Evolutionary conservation across 1,140 invertebrate genomes (phyloP).

Genomic region (Eupristina koningsbergeri): DNA sequence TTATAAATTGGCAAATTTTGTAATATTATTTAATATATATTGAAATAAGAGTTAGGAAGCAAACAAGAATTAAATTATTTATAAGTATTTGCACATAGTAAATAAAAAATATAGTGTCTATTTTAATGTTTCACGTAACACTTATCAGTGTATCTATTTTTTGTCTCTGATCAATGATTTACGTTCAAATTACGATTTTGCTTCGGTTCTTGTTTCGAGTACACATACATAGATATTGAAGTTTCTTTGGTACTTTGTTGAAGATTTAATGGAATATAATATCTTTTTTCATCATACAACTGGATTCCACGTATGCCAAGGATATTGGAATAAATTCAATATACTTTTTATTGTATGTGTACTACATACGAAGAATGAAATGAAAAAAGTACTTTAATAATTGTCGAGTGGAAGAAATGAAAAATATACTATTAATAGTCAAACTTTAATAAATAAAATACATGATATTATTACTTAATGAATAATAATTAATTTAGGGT

Average conservation of each 20-base stretch:
- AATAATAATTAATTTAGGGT: conserved; percentile 4
- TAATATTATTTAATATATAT: background rate
- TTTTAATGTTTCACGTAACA: background rate
- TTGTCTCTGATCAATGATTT: too few relatives aligned
- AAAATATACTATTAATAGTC: too few relatives aligned
- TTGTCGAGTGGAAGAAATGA: background rate
- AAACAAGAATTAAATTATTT: background rate
- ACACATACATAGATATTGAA: background rate
- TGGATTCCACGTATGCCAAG: background rate
- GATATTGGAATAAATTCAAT: background rate
- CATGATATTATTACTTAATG: background rate
- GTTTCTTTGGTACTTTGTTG: background rate
- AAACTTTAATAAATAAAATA: too few relatives aligned
- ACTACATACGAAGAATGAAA: background rate
- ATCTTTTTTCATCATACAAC: background rate
- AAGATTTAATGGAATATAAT: background rate
- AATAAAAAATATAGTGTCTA: background rate
- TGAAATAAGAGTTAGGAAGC: background rate
- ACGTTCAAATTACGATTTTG: background rate
- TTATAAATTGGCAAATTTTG: background rate
- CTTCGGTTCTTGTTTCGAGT: background rate
- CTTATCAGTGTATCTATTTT: too few relatives aligned
- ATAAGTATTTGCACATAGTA: background rate
- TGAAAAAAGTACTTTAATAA: background rate
- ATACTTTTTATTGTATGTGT: background rate